A percentile compares a stretch with the other conserved stretches of the same genome.
Conservation (phyloP, 2,797 vertebrate genomes). For the Micropoecilia bifurca region DNA sequence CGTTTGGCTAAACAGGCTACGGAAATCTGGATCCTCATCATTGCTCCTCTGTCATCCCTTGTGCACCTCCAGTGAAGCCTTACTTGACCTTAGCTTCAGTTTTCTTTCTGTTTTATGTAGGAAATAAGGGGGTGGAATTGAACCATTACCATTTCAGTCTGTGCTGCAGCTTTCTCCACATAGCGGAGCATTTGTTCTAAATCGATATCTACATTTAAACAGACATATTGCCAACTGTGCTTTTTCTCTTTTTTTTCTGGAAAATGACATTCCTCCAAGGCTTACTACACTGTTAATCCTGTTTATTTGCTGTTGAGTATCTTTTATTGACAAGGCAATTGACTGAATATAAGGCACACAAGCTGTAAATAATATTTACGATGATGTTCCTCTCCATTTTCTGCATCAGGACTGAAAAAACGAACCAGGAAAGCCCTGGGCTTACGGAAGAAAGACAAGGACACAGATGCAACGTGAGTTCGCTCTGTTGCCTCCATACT, state of each 20-base stretch:
- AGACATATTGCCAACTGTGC: neutral
- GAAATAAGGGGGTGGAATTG: constrained; percentile 35
- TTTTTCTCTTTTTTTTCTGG: constrained; percentile 11
- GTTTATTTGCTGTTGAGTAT: constrained; percentile 34
- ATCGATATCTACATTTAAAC: constrained; percentile 33
- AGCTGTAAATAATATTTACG: constrained; percentile 2
- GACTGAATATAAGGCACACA: constrained; percentile 20
- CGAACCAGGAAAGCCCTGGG: constrained; percentile 96
- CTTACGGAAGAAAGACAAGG: constrained; percentile 97
- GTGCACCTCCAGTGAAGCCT: neutral
- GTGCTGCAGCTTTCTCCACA: constrained; percentile 23
- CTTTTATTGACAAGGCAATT: constrained; percentile 31
- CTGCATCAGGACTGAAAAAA: constrained; percentile 92
- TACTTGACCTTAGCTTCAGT: constrained; percentile 25
- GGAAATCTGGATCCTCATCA: neutral
- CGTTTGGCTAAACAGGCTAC: neutral
- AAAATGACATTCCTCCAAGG: neutral
- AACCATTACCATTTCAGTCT: constrained; percentile 15
- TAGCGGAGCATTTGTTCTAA: constrained; percentile 25
- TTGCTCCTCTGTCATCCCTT: neutral
- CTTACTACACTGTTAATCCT: constrained; percentile 20
- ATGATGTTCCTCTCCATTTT: neutral
- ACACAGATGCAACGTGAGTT: constrained; percentile 93
- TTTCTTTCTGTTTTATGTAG: constrained; percentile 33
- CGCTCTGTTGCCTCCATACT: neutral